Conservation (phyloP, 2,888 invertebrate species). For the Epicampocera succincta region DNA sequence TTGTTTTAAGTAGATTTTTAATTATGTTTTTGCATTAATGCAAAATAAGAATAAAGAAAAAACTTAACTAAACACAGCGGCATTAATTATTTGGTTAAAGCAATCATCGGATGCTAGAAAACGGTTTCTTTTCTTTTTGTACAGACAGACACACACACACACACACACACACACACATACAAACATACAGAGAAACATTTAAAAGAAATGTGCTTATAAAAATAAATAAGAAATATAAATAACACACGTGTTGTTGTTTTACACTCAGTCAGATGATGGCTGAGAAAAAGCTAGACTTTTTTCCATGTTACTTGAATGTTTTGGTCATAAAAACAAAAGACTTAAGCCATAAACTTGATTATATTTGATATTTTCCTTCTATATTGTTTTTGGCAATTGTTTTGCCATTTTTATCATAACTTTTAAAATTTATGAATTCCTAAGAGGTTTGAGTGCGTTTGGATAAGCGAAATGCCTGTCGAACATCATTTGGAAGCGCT, state of each 20-base stretch:
- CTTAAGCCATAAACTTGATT: conserved; percentile 37
- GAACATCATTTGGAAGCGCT: neutral
- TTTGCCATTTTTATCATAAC: conserved; percentile 17
- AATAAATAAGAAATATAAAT: conserved; percentile 31
- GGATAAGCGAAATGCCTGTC: neutral
- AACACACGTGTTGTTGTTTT: conserved; percentile 42
- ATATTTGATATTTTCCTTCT: neutral
- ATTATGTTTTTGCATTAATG: conserved; percentile 52
- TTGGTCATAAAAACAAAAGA: conserved; percentile 43
- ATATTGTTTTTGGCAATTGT: neutral
- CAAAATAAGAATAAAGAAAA: conserved; percentile 26
- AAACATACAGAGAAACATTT: neutral
- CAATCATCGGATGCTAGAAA: conserved; percentile 61
- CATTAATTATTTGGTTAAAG: conserved; percentile 47
- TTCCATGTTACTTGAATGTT: conserved; percentile 13
- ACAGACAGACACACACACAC: too few species aligned
- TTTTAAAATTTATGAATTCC: conserved; percentile 3
- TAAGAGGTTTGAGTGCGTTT: neutral
- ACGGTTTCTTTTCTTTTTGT: neutral
- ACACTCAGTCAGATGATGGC: neutral
- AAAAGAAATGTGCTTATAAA: conserved; percentile 28
- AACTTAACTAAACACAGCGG: conserved; percentile 10
- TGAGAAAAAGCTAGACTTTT: neutral
- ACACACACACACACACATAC: too few species aligned
- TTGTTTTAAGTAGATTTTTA: conserved; percentile 3